Conservation (phyloP, 1,140 invertebrate species). For the Sitodiplosis mosellana region DNA sequence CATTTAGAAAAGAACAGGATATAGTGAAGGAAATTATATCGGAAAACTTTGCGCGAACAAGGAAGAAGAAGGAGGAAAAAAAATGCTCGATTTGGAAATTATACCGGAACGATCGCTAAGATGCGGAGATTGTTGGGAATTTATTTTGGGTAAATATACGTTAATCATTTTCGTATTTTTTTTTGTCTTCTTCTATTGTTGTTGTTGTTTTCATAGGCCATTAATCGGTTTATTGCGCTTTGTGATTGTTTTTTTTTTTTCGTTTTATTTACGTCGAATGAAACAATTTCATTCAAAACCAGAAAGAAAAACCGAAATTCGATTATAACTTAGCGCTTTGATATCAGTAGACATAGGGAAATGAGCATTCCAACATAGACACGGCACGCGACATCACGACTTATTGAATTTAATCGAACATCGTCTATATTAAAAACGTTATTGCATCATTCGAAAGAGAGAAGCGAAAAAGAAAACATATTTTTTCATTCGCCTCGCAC, state of each 20-base stretch:
- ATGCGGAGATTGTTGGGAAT: conserved; percentile 86
- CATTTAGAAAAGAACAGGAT: too few relatives aligned
- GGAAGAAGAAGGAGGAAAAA: conserved; percentile 10
- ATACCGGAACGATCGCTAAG: conserved; percentile 86
- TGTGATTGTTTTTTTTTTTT: not conserved
- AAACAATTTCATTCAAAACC: not conserved
- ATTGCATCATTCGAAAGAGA: too few relatives aligned
- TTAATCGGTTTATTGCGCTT: not conserved
- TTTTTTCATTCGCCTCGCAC: too few relatives aligned
- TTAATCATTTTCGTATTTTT: not conserved
- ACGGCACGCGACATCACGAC: too few relatives aligned
- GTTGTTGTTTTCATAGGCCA: not conserved
- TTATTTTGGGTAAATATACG: conserved; percentile 63
- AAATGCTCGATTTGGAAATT: conserved; percentile 90
- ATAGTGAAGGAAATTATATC: too few relatives aligned
- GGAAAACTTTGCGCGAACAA: not conserved
- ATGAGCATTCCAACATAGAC: too few relatives aligned
- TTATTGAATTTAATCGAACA: too few relatives aligned
- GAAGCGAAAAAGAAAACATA: too few relatives aligned
- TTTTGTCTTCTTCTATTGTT: not conserved
- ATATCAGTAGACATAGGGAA: too few relatives aligned
- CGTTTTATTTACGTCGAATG: not conserved
- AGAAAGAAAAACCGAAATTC: too few relatives aligned
- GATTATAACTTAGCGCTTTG: too few relatives aligned
- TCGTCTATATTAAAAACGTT: too few relatives aligned